Conservation (phyloP, 2,113 vertebrate genomes). For the Progne subis region DNA sequence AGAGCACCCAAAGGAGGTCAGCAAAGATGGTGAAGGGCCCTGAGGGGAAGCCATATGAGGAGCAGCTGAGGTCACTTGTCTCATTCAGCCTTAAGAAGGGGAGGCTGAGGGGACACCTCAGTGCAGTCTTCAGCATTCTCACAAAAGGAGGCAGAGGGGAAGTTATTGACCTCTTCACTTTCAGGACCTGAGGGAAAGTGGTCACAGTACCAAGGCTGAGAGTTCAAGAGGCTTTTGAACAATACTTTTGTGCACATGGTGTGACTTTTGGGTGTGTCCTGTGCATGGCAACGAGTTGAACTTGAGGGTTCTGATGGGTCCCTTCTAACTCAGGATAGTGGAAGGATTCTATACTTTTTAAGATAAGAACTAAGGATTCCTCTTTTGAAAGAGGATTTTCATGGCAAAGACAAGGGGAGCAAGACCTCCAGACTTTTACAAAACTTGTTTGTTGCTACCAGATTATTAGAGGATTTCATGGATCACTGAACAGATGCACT, state of each 20-base stretch:
- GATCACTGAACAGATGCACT: neutral
- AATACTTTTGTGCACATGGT: neutral
- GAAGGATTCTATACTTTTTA: neutral
- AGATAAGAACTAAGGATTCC: neutral
- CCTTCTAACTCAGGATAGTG: neutral
- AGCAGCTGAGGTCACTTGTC: neutral
- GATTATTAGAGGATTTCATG: neutral
- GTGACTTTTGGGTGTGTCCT: neutral
- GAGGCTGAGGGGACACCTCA: neutral
- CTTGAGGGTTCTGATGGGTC: neutral
- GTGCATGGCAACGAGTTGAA: neutral
- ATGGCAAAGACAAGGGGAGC: neutral
- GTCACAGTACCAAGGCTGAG: neutral
- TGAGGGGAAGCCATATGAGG: neutral
- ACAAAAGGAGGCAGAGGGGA: neutral
- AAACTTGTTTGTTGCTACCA: neutral
- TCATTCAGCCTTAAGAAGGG: neutral
- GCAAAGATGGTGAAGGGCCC: neutral
- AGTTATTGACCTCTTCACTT: neutral
- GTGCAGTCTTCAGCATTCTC: neutral
- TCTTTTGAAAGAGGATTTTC: neutral
- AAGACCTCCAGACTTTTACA: neutral
- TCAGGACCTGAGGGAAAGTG: neutral
- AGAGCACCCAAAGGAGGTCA: neutral
- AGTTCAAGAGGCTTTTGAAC: neutral